Conservation (phyloP, 2,113 vertebrate genomes). For the Neodontobutis hainanensis region DNA sequence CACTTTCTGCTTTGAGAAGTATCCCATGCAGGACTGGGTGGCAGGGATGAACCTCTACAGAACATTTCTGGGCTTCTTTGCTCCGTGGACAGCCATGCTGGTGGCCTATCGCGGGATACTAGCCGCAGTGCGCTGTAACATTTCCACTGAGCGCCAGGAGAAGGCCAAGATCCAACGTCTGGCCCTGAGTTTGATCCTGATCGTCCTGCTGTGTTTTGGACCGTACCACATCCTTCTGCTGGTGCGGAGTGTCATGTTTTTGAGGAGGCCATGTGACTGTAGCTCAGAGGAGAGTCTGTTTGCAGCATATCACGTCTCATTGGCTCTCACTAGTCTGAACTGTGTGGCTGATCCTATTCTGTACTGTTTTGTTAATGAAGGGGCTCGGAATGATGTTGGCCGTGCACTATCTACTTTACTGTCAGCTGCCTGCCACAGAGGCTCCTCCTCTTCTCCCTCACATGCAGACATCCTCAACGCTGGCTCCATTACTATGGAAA, state of each 20-base stretch:
- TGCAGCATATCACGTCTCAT: conserved; percentile 84
- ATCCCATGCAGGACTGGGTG: conserved; percentile 92
- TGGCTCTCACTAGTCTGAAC: conserved; percentile 92
- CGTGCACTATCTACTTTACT: conserved; percentile 80
- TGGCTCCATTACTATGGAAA: conserved; percentile 83
- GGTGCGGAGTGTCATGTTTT: conserved; percentile 83
- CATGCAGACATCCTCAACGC: conserved; percentile 80
- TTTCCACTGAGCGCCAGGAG: conserved; percentile 88
- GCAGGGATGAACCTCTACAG: conserved; percentile 91
- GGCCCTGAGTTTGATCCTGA: conserved; percentile 87
- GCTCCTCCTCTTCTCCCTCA: conserved; percentile 56
- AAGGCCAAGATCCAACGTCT: conserved; percentile 89
- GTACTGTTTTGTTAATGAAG: conserved; percentile 91
- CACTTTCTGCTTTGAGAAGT: conserved; percentile 94
- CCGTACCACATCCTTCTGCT: conserved; percentile 90
- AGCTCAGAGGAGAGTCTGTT: conserved; percentile 87
- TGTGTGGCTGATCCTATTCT: conserved; percentile 91
- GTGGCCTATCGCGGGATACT: conserved; percentile 87
- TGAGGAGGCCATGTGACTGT: conserved; percentile 84
- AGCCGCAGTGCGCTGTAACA: conserved; percentile 81
- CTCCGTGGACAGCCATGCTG: conserved; percentile 88
- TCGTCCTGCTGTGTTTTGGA: conserved; percentile 89
- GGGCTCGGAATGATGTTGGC: conserved; percentile 84
- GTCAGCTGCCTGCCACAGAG: conserved; percentile 74
- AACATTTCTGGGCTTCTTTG: conserved; percentile 87